A percentile compares a stretch with the other conserved stretches of the same genome.
phyloP scores from a whole-genome alignment of 2,888 invertebrate species.

The Halictus ligatus region DNA sequence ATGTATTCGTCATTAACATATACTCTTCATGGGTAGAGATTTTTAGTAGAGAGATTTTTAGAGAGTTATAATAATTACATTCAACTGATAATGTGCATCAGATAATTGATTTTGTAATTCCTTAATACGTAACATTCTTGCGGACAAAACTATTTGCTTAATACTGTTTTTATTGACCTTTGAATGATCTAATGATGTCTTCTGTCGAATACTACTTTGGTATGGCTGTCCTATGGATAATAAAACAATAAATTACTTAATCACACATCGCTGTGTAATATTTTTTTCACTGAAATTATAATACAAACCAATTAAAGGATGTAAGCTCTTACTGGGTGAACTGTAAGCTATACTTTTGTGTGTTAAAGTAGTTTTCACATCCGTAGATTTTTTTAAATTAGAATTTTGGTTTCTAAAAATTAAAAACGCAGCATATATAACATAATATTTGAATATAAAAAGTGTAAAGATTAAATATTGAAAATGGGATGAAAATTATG shows the following conservation, averaged over 20 bases:
- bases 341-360: conserved; percentile 70
- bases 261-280: background rate
- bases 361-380: conserved; percentile 70
- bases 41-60: background rate
- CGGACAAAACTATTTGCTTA: conserved; percentile 90
- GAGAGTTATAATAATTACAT: conserved; percentile 85
- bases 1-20: conserved; percentile 8
- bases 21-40: background rate
- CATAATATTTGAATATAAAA: background rate
- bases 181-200: conserved; percentile 73
- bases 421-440: background rate
- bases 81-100: conserved; percentile 91
- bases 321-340: conserved; percentile 74
- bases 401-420: conserved; percentile 73
- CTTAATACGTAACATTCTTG: conserved; percentile 90
- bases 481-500: background rate
- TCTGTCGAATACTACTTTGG: conserved; percentile 84
- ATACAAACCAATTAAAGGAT: conserved; percentile 77
- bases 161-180: conserved; percentile 72
- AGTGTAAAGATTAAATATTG: background rate
- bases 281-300: background rate
- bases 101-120: conserved; percentile 92
- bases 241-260: conserved; percentile 5
- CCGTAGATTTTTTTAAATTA: conserved; percentile 68
- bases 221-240: conserved; percentile 71